Percentiles rank a stretch among this genome's conserved stretches.
phyloP scores from a whole-genome alignment of 1,140 invertebrate genomes.

The Diachasmimorpha longicaudata region DNA sequence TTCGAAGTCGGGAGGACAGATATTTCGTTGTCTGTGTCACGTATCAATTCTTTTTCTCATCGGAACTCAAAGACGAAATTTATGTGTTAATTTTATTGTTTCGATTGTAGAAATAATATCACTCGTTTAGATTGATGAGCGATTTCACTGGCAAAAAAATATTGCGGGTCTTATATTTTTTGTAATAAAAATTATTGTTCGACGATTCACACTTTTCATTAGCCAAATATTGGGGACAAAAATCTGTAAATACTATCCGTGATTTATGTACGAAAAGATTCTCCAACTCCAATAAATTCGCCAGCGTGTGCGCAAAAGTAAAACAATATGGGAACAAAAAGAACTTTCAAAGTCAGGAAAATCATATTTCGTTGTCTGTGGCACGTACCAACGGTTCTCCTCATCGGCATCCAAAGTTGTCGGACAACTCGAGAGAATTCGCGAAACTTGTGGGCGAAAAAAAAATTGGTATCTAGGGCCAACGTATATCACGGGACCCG shows the following conservation, averaged over 20 bases:
- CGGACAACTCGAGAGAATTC: neutral
- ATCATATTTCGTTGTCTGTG: neutral
- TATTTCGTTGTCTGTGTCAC: neutral
- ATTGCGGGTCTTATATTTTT: no score
- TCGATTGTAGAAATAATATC: no score
- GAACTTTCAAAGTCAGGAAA: neutral
- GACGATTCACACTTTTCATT: no score
- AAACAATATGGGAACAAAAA: neutral
- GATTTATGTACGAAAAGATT: no score
- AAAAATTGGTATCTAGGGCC: neutral
- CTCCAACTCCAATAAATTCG: neutral
- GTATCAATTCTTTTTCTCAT: no score
- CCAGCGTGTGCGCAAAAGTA: neutral
- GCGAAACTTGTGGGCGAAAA: neutral
- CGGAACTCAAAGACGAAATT: no score
- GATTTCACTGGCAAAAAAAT: no score
- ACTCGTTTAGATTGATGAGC: no score
- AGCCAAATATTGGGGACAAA: no score
- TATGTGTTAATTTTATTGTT: no score
- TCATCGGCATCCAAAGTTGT: neutral
- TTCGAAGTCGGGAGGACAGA: neutral
- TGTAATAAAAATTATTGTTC: no score
- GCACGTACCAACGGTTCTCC: neutral
- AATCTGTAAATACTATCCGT: no score
- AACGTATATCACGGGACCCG: neutral